Evolutionary conservation across 2,113 vertebrate genomes (phyloP), one percentile per base, ranked within the genome.

Genomic region (Apodemus sylvaticus): DNA sequence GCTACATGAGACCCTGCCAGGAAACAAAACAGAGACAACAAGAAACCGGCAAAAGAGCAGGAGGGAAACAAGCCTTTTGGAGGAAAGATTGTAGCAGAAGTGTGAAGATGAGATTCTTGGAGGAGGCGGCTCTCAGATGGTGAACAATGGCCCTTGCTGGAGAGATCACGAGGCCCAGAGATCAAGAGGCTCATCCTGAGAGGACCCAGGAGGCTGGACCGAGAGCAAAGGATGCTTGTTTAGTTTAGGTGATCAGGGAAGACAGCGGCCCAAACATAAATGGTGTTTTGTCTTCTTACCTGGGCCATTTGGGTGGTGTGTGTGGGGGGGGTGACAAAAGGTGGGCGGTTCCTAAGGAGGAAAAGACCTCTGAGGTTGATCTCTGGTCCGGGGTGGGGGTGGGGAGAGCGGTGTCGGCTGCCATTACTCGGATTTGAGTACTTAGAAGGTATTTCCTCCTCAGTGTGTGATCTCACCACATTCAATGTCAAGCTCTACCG

Each of bases 391-490:
- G n/a, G 24, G 13, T 22, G 55, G 12, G 22, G 36, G 22, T 42
- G 16, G 79, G 55, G n/a, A 60, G n/a, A 83, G n/a, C 7, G n/a
- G 55, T 62, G n/a, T 45, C 19, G 58, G 10, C n/a, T 10, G 34
- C 3, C 66, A 26, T 13, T 9, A 14, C 3, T 0, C 4, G 0
- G 8, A 2, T 3, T 29, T n/a, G 24, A 22, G 48, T 3, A 10
- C 51, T 42, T 10, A 1, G 31, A 3, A 55, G 66, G 73, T 24
- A 19, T 17, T 74, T 55, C 7, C 0, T 6, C 16, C 0, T 6
- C 16, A 19, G 11, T 5, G 5, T 48, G 2, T 2, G n/a, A 34
- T 12, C 60, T 42, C 20, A 4, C 26, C 16, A 0, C 2, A 36
- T 16, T 16, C 74, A 2, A 16, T 1, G 31, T 34, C 29, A 48